Evolutionary conservation across 2,888 invertebrate genomes (phyloP), one percentile per base, ranked within the genome.

Genomic region (Lepidochitona cinerea): DNA sequence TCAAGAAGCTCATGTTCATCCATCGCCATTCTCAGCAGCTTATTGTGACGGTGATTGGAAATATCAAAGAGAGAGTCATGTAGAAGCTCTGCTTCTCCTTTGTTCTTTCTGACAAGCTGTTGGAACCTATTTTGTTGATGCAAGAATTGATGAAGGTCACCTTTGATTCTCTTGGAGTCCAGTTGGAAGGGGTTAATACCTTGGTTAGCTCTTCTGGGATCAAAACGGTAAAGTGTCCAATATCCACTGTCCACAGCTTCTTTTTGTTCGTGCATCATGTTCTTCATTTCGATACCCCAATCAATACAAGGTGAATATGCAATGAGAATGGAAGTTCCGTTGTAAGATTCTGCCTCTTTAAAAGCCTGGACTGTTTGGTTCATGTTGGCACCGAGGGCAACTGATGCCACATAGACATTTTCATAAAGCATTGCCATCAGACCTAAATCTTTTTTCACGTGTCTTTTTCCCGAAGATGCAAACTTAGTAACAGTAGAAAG

Each of bases 261-360:
- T 54, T 81, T 79, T 73, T 77, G 75, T 26, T 77, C 76, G 64
- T 77, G 71, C 79, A 81, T 79, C 81, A 81, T 81, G 73, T 81
- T 65, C 68, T 79, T 77, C 81, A 81, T 81, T 37, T 81, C 81
- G 29, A 81, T 79, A 12, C 81, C 81, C 80, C 80, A 81, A 68
- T 81, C 81, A 69, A 81, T 81, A 66, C 81, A 81, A 2, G 81
- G 81, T 35, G 81, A 78, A 71, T 81, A 81, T 53, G 79, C 79
- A 65, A 81, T 79, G 70, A 81, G 66, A 35, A 81, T 73, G 6
- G 78, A 76, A 5, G 81, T 78, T 36, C 81, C 81, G 33, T 32
- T 5, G 67, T 74, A 79, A 37, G 75, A 70, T 67, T 81, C 81
- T 0, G 81, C 81, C 53, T 81, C 81, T 59, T 81, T 81, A 72